Evolutionary conservation across 2,797 vertebrate species (phyloP).

Genomic region (Scarus forsteni): DNA sequence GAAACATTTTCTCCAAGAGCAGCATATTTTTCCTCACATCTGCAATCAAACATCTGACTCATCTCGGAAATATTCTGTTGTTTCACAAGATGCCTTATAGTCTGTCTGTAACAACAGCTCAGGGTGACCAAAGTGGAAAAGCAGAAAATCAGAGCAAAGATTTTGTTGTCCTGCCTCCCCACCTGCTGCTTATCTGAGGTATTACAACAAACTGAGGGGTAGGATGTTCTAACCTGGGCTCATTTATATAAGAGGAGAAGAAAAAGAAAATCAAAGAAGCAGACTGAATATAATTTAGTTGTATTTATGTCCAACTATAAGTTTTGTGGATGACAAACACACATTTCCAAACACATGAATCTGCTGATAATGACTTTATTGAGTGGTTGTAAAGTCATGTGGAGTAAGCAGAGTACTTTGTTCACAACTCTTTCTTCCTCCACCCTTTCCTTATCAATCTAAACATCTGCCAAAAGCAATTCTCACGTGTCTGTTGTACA

Average conservation of each 20-base stretch:
- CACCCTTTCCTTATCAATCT: constrained; percentile 32
- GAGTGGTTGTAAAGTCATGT: not conserved
- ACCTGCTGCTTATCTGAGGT: constrained; percentile 51
- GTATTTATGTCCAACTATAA: not conserved
- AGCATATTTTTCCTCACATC: not conserved
- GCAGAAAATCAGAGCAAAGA: not conserved
- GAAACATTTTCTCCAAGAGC: no score
- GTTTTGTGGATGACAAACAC: not conserved
- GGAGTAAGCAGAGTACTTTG: not conserved
- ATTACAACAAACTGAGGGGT: constrained; percentile 11
- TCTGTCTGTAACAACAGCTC: not conserved
- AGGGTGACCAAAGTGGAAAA: not conserved
- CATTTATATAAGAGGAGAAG: no score
- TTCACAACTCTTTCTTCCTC: not conserved
- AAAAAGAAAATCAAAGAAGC: no score
- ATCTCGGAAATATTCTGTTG: not conserved
- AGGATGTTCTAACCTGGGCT: not conserved
- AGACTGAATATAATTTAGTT: no score
- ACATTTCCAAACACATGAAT: not conserved
- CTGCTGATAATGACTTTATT: not conserved
- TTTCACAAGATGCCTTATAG: not conserved
- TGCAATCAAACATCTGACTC: not conserved
- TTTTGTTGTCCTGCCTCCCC: constrained; percentile 41
- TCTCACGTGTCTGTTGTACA: constrained; percentile 23
- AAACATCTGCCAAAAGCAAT: constrained; percentile 28